These are phyloP conservation scores for Pseudomyrmex sp. DNA, from an alignment of 1,140 invertebrate genomes.

Conservation along the genomic window DNA sequence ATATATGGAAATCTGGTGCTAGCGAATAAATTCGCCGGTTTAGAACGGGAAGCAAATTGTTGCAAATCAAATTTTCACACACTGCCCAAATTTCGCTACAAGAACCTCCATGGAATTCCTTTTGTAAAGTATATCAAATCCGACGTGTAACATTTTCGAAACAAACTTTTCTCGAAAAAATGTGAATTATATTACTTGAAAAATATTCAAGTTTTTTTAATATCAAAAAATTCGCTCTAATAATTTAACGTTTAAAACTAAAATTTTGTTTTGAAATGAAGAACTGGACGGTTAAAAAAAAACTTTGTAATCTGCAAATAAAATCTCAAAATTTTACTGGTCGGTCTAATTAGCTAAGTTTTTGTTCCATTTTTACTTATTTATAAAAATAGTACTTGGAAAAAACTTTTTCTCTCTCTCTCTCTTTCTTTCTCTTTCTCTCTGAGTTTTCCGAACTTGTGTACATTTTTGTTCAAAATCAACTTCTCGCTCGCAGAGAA, in stretches of 20 bases:
- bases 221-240: neutral
- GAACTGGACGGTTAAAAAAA: no score
- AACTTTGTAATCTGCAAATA: no score
- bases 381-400: neutral
- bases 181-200: no score
- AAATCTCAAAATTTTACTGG: neutral
- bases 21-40: conserved; percentile 13
- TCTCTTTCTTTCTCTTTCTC: neutral
- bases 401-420: neutral
- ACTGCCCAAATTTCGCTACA: neutral
- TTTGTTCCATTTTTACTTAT: neutral
- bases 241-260: neutral
- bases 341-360: neutral
- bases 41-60: neutral
- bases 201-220: neutral
- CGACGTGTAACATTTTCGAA: neutral
- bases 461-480: conserved; percentile 1
- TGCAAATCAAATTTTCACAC: conserved; percentile 15
- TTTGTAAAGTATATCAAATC: neutral
- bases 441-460: neutral
- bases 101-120: neutral
- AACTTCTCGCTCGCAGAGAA: neutral
- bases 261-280: neutral
- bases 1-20: conserved; percentile 45
- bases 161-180: neutral